Evolutionary conservation across 2,113 vertebrate genomes (phyloP).

Genomic region (Athene cunicularia): DNA sequence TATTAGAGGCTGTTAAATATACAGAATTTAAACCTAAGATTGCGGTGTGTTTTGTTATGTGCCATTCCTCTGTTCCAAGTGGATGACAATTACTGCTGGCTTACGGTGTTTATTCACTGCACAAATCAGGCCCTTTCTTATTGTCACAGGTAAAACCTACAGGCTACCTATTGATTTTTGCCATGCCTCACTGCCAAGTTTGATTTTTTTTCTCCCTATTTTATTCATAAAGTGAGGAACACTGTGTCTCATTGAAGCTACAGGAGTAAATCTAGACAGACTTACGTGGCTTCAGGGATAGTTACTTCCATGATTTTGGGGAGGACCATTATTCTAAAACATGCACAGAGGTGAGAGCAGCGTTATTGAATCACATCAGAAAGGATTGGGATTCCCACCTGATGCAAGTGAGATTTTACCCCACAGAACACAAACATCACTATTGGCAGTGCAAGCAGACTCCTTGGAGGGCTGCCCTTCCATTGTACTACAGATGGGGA

Average conservation of each 20-base stretch:
- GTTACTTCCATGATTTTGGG: background rate
- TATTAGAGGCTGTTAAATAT: background rate
- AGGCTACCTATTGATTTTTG: background rate
- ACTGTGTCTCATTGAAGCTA: background rate
- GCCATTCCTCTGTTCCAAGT: background rate
- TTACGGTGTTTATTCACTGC: background rate
- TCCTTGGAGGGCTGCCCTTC: background rate
- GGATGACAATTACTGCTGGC: background rate
- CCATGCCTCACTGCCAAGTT: background rate
- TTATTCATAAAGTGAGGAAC: background rate
- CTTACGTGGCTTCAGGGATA: background rate
- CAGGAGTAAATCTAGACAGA: background rate
- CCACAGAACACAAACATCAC: background rate
- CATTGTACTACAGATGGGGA: background rate
- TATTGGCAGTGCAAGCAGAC: background rate
- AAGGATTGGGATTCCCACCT: background rate
- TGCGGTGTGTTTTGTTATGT: background rate
- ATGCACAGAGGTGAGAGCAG: background rate
- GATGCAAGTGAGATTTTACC: background rate
- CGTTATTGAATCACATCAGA: background rate
- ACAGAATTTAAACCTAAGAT: background rate
- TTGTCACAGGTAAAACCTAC: background rate
- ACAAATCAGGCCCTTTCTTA: background rate
- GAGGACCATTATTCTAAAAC: background rate
- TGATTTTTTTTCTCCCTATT: fast-evolving